Percentiles rank a stretch among this genome's conserved stretches.
Evolutionary conservation across 2,113 vertebrate genomes (phyloP).

Genomic region (Ptychochromis oligacanthus): DNA sequence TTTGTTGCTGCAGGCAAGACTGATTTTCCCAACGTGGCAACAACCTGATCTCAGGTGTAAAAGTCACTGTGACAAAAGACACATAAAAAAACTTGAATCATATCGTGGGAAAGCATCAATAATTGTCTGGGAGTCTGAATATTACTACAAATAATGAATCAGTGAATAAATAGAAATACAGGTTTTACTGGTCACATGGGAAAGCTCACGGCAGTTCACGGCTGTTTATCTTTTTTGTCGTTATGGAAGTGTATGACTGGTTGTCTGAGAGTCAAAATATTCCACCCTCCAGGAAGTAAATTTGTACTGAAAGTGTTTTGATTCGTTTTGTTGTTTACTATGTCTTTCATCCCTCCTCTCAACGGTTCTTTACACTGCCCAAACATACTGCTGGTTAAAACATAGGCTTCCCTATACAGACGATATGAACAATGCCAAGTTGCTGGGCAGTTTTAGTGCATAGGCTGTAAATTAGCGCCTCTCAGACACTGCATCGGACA

Average conservation of each 20-base stretch:
- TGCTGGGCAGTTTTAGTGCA: constrained; percentile 80
- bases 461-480: constrained; percentile 74
- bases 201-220: background rate
- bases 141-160: constrained; percentile 54
- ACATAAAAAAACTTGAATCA: constrained; percentile 58
- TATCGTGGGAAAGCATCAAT: constrained; percentile 72
- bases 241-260: constrained; percentile 29
- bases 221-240: constrained; percentile 1
- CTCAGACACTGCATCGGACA: constrained; percentile 68
- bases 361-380: background rate
- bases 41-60: constrained; percentile 49
- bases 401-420: constrained; percentile 25
- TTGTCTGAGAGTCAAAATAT: constrained; percentile 47
- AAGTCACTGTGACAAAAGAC: constrained; percentile 73
- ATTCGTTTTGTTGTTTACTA: background rate
- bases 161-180: constrained; percentile 45
- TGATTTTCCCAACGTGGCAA: constrained; percentile 76
- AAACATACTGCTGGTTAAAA: constrained; percentile 22
- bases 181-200: constrained; percentile 56
- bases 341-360: background rate
- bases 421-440: constrained; percentile 69
- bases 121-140: constrained; percentile 69
- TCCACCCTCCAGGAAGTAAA: constrained; percentile 45
- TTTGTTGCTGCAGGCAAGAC: constrained; percentile 58
- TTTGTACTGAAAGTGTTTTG: constrained; percentile 6